These are phyloP conservation scores for Eptesicus fuscus DNA, from an alignment of 2,113 vertebrate genomes.

Conservation along the genomic window DNA sequence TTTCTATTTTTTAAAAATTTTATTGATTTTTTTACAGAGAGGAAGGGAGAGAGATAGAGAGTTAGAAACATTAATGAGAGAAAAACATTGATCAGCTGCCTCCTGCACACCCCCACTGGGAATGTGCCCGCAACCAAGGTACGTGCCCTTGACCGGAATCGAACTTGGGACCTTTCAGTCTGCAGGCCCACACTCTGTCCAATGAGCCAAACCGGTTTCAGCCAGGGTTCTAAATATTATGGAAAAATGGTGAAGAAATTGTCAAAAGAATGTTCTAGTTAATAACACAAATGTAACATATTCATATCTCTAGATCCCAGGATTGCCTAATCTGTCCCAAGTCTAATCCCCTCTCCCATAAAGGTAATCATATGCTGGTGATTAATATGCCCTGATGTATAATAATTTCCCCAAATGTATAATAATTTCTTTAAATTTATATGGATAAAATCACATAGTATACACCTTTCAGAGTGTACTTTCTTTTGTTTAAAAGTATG, in stretches of 20 bases:
- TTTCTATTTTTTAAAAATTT: too few relatives aligned
- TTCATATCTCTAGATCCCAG: neutral
- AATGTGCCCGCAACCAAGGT: too few relatives aligned
- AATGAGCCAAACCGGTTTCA: too few relatives aligned
- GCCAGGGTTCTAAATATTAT: neutral
- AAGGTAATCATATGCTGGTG: neutral
- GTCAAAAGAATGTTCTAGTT: neutral
- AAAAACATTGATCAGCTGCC: too few relatives aligned
- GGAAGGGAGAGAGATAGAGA: too few relatives aligned
- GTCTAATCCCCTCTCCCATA: neutral
- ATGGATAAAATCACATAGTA: too few relatives aligned
- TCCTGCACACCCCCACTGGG: too few relatives aligned
- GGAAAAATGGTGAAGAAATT: neutral
- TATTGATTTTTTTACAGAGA: too few relatives aligned
- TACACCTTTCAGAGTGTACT: neutral
- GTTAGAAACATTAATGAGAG: too few relatives aligned
- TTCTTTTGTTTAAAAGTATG: neutral
- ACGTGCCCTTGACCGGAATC: too few relatives aligned
- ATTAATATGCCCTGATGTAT: neutral
- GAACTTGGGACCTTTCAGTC: too few relatives aligned
- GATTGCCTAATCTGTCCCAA: neutral
- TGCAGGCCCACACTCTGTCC: too few relatives aligned
- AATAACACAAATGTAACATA: neutral
- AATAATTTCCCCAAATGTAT: neutral
- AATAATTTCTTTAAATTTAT: neutral